These are phyloP conservation scores for Choreutis nemorana DNA, from an alignment of 2,888 invertebrate genomes.

Conservation along the genomic window DNA sequence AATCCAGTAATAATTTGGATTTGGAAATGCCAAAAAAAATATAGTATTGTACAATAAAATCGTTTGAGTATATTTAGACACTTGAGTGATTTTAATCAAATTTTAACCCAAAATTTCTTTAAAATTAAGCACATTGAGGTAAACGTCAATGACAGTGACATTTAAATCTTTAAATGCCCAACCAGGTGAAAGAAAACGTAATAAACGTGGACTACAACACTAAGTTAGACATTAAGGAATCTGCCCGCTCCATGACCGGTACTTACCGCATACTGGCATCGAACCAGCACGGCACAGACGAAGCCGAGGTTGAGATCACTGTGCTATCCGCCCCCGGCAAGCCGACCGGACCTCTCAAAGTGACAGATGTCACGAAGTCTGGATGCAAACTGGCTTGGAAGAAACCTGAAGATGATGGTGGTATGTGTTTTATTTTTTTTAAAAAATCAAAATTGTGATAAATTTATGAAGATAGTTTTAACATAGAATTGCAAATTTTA, in stretches of 20 bases:
- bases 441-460: too few relatives aligned
- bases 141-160: neutral
- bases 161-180: conserved; percentile 13
- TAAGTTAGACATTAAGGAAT: conserved; percentile 81
- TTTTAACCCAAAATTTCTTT: too few relatives aligned
- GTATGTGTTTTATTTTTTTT: conserved; percentile 49
- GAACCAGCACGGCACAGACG: conserved; percentile 91
- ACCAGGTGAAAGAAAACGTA: conserved; percentile 73
- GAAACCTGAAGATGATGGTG: conserved; percentile 94
- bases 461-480: too few relatives aligned
- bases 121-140: neutral
- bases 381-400: conserved; percentile 93
- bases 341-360: conserved; percentile 90
- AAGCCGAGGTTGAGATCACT: conserved; percentile 93
- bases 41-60: too few relatives aligned
- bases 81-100: too few relatives aligned
- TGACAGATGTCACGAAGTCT: conserved; percentile 86
- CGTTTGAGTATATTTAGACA: too few relatives aligned
- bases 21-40: too few relatives aligned
- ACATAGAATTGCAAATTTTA: too few relatives aligned
- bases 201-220: conserved; percentile 91
- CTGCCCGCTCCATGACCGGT: conserved; percentile 85
- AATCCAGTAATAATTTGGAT: too few relatives aligned
- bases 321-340: conserved; percentile 84
- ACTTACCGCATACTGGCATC: conserved; percentile 89